Evolutionary conservation across 2,888 invertebrate species (phyloP), one percentile per base, ranked within the genome.

Genomic region (Dichetophora obliterata): DNA sequence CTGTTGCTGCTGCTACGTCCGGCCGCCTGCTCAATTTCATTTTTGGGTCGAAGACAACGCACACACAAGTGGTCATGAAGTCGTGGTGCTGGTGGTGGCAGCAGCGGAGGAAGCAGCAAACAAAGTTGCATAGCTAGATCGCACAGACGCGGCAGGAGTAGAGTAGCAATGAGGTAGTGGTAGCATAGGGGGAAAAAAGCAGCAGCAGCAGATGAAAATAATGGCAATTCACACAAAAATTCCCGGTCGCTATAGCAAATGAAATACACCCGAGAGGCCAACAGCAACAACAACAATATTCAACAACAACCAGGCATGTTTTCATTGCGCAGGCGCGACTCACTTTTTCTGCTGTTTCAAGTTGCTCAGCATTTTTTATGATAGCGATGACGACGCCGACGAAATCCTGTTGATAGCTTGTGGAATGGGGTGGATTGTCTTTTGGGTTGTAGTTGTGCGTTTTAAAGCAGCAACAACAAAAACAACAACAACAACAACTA

Each of bases 181-280:
- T 43, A 43, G 43, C 43, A 50, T 50, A 14, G 68, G 24, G 48
- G 24, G 50, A 68, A 68, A 50, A 22, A 19, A 43, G n/a, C n/a
- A n/a, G n/a, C n/a, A n/a, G 68, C 48, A 43, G 59, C 61, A 72
- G 74, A 74, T 66, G 74, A 74, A 74, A 74, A 74, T 74, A 74
- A 71, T 75, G 63, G 75, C 75, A 72, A 75, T 61, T 75, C 57
- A 78, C 61, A 78, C 27, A 72, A 70, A 73, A 19, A 43, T 61
- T 71, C 66, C 68, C 68, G 14, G 14, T 27, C 27, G 59, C 27
- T 6, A 24, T 27, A 22, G 16, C 22, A 68, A 48, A n/a, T 43
- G 22, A 31, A 22, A 52, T 52, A 52, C 52, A 31, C 24, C 16
- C 68, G 50, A 70, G 34, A 24, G 16, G n/a, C 27, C 65, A 14